Evolutionary conservation across 2,113 vertebrate species (phyloP).

Genomic region (Miniopterus natalensis): DNA sequence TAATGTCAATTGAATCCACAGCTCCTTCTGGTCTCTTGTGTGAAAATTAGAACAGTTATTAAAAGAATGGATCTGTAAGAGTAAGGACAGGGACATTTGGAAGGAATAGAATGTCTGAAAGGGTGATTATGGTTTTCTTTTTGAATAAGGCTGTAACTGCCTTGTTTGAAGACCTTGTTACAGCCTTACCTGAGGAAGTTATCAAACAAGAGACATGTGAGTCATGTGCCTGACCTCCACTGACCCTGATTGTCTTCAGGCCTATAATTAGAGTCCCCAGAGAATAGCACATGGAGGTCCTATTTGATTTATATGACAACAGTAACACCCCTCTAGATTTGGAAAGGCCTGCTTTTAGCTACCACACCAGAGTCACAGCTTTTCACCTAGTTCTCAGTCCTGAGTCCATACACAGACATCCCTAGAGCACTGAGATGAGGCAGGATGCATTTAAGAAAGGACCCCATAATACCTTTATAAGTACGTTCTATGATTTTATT

Average conservation of each 20-base stretch:
- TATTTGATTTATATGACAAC: not conserved
- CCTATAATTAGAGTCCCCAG: not conserved
- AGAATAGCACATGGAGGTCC: not conserved
- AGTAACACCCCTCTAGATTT: not conserved
- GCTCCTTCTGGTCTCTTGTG: not conserved
- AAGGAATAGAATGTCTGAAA: not conserved
- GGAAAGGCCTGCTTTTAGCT: not conserved
- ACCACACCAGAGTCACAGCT: not conserved
- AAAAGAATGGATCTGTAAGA: not conserved
- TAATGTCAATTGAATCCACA: not conserved
- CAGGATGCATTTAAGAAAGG: not conserved
- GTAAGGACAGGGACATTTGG: not conserved
- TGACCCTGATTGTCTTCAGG: not conserved
- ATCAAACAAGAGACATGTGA: slow-evolving; percentile 19
- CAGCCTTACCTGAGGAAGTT: not conserved
- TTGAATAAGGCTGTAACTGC: not conserved
- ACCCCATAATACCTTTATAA: not conserved
- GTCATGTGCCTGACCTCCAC: not conserved
- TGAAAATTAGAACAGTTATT: slow-evolving; percentile 18
- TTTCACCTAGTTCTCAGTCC: not conserved
- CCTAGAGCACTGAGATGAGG: not conserved
- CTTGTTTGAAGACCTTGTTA: not conserved
- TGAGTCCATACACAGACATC: not conserved
- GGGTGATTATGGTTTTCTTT: not conserved
- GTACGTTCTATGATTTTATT: not conserved